Conservation (phyloP, 2,113 vertebrate species). For the Rafetus swinhoei region DNA sequence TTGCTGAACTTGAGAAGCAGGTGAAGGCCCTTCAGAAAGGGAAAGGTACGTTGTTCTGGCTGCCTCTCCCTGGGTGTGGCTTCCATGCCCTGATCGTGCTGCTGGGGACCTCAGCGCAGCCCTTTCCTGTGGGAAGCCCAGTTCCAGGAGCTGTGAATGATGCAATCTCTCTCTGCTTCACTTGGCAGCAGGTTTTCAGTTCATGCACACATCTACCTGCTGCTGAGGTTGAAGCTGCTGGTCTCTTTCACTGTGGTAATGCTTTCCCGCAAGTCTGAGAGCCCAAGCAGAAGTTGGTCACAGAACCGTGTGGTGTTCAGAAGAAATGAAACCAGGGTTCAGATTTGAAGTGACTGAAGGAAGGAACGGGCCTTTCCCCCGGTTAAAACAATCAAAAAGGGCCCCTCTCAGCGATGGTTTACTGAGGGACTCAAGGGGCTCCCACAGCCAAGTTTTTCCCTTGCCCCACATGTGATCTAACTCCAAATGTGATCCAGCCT, state of each 20-base stretch:
- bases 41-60: constrained; percentile 66
- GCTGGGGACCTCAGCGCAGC: background rate
- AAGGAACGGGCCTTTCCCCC: background rate
- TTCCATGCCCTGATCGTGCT: no score
- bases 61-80: background rate
- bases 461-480: background rate
- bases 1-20: constrained; percentile 81
- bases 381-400: background rate
- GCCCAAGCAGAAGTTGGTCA: background rate
- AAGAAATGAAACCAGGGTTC: background rate
- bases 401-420: background rate
- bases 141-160: background rate
- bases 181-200: background rate
- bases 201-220: background rate
- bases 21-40: constrained; percentile 72
- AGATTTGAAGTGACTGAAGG: background rate
- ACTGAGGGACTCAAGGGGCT: rapidly evolving
- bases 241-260: background rate
- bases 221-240: rapidly evolving
- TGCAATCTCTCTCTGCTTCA: rapidly evolving
- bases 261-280: background rate
- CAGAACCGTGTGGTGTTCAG: background rate
- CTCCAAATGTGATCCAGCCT: background rate
- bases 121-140: background rate
- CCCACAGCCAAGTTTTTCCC: background rate